Evolutionary conservation across 2,797 vertebrate species (phyloP).

Genomic region (Mormyrops boulengeri): DNA sequence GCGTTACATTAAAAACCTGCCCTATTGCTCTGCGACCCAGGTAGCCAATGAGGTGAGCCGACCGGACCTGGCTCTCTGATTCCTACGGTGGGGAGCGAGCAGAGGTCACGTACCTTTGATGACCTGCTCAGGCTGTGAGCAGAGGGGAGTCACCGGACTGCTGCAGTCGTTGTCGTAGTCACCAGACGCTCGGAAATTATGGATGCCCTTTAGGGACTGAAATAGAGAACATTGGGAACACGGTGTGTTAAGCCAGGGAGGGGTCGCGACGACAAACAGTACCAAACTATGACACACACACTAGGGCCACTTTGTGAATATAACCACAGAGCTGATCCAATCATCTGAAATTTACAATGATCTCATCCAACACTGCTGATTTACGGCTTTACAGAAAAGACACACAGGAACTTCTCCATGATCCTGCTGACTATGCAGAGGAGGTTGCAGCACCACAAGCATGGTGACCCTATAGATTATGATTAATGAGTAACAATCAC

Average conservation of each 20-base stretch:
- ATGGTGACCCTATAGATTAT: background rate
- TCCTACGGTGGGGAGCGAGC: background rate
- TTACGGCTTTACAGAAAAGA: background rate
- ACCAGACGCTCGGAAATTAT: conserved; percentile 93
- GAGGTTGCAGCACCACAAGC: background rate
- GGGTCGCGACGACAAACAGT: no score
- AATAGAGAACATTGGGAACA: conserved; percentile 16
- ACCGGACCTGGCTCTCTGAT: background rate
- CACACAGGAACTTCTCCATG: background rate
- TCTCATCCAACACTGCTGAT: background rate
- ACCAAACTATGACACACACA: background rate
- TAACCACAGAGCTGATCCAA: background rate
- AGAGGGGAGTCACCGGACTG: conserved; percentile 83
- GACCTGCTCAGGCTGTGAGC: conserved; percentile 91
- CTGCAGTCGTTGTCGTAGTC: conserved; percentile 97
- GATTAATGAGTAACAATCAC: background rate
- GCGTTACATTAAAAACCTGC: background rate
- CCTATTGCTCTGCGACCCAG: background rate
- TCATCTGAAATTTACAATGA: background rate
- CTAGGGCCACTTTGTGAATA: background rate
- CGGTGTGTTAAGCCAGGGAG: background rate
- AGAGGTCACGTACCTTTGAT: conserved; percentile 78
- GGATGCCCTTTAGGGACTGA: conserved; percentile 95
- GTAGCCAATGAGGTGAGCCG: background rate
- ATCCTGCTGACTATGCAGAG: background rate